Conservation (phyloP, 1,140 invertebrate genomes). For the Andricus grossulariae region DNA sequence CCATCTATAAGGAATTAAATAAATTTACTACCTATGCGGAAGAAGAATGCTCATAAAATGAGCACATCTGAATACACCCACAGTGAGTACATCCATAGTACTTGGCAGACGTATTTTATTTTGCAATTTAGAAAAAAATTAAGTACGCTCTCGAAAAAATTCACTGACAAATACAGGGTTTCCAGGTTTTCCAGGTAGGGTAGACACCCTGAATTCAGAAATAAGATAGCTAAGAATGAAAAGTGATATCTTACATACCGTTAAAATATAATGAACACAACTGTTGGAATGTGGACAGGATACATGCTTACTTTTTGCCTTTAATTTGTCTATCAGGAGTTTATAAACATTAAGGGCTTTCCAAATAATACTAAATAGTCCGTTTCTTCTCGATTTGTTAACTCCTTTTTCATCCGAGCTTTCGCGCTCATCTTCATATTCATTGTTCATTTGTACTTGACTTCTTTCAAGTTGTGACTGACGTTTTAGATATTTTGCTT, state of each 20-base stretch:
- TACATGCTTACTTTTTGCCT: slow-evolving; percentile 74
- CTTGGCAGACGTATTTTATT: too few species aligned
- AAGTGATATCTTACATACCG: slow-evolving; percentile 63
- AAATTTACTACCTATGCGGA: too few species aligned
- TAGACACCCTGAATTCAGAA: too few species aligned
- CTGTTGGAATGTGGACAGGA: slow-evolving; percentile 80
- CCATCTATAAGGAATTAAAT: too few species aligned
- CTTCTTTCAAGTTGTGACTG: slow-evolving; percentile 15
- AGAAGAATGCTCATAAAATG: too few species aligned
- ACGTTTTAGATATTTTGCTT: slow-evolving; percentile 54
- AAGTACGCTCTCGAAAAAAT: too few species aligned
- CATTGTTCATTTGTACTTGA: slow-evolving; percentile 31
- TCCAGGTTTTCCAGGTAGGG: too few species aligned
- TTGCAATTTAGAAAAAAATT: too few species aligned
- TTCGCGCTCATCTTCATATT: slow-evolving; percentile 42
- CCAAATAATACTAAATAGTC: slow-evolving; percentile 67
- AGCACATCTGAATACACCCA: too few species aligned
- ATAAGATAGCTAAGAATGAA: too few species aligned
- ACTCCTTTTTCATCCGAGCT: slow-evolving; percentile 44
- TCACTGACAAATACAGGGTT: too few species aligned
- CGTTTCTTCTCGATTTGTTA: slow-evolving; percentile 40
- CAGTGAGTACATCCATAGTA: too few species aligned
- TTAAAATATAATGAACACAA: slow-evolving; percentile 78
- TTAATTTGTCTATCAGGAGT: slow-evolving; percentile 73
- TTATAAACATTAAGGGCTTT: slow-evolving; percentile 74